A percentile compares a stretch with the other conserved stretches of the same genome.
These are phyloP conservation scores for Perithous albicinctus DNA, from an alignment of 2,888 invertebrate species.

Conservation along the genomic window DNA sequence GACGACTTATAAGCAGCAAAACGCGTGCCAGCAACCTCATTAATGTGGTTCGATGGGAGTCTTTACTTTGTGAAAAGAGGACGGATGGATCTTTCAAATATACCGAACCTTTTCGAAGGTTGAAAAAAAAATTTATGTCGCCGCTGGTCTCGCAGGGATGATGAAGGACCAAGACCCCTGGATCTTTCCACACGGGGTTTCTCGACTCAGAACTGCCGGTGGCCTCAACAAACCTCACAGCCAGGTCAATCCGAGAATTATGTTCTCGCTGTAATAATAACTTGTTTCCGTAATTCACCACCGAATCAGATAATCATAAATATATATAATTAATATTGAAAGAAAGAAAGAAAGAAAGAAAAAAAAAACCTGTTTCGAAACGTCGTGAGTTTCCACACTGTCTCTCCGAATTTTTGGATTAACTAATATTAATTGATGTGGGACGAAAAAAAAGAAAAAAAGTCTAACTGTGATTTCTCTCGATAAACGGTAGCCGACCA, in stretches of 20 bases:
- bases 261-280: slow-evolving; percentile 61
- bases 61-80: not conserved
- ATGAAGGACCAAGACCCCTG: slow-evolving; percentile 53
- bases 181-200: slow-evolving; percentile 48
- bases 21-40: slow-evolving; percentile 26
- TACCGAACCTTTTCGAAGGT: not conserved
- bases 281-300: slow-evolving; percentile 64
- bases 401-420: slow-evolving; percentile 9
- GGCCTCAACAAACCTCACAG: not conserved
- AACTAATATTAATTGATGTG: slow-evolving; percentile 59
- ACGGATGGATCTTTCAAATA: not conserved
- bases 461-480: slow-evolving; percentile 39
- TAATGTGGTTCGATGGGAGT: slow-evolving; percentile 21
- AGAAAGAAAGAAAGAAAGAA: no score
- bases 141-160: slow-evolving; percentile 29
- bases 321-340: slow-evolving; percentile 46
- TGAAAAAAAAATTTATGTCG: slow-evolving; percentile 36
- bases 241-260: slow-evolving; percentile 45
- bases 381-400: slow-evolving; percentile 5
- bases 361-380: slow-evolving; percentile 27
- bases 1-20: slow-evolving; percentile 3
- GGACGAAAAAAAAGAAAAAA: slow-evolving; percentile 22
- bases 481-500: slow-evolving; percentile 75
- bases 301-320: slow-evolving; percentile 36
- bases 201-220: not conserved